Evolutionary conservation across 2,797 vertebrate species (phyloP).

Genomic region (Thaleichthys pacificus): DNA sequence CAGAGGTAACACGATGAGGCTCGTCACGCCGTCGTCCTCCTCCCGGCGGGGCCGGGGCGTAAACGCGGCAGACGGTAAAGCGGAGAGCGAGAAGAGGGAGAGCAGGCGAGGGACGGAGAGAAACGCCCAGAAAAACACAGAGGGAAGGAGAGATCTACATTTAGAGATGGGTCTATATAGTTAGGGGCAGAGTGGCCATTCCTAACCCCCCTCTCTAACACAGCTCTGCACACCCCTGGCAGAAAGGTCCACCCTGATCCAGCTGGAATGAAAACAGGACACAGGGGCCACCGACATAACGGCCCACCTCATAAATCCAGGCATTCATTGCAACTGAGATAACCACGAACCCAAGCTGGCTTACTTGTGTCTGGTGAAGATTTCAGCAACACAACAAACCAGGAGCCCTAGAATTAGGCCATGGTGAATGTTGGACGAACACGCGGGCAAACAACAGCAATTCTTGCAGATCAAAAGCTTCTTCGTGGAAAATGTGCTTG

Average conservation of each 20-base stretch:
- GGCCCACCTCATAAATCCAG: constrained; percentile 48
- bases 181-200: constrained; percentile 25
- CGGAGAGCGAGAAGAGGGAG: not conserved
- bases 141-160: constrained; percentile 14
- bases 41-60: constrained; percentile 22
- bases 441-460: constrained; percentile 8
- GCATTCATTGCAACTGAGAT: constrained; percentile 39
- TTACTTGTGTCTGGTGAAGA: constrained; percentile 19
- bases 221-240: constrained; percentile 37
- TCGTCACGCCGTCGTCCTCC: constrained; percentile 39
- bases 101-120: constrained; percentile 40
- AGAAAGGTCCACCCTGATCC: constrained; percentile 51
- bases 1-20: constrained; percentile 52
- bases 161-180: constrained; percentile 32
- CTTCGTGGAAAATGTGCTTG: constrained; percentile 17
- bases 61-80: constrained; percentile 30
- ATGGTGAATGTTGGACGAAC: constrained; percentile 6
- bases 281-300: constrained; percentile 50
- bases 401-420: constrained; percentile 11
- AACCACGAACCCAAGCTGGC: constrained; percentile 29
- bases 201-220: constrained; percentile 34
- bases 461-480: constrained; percentile 23
- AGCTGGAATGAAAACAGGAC: constrained; percentile 59
- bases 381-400: constrained; percentile 21
- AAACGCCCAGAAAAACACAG: constrained; percentile 12